Base-by-base conservation (phyloP, 2,797 vertebrate genomes). In the Anguilla pacifica region DNA sequence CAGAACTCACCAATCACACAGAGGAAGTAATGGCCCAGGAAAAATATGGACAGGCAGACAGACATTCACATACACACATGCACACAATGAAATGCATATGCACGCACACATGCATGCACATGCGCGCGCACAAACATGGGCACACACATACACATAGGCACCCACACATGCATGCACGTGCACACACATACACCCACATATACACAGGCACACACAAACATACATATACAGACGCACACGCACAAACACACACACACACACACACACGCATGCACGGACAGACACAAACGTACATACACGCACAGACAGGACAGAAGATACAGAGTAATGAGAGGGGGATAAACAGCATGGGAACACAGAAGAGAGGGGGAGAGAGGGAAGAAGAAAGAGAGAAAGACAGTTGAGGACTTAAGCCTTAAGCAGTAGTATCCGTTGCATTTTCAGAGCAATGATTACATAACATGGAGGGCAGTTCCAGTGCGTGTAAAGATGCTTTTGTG, bases 1-100 rank as follows among this genome's bases (percentile, higher is more conserved):
- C 89, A 90, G 92, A 96, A 99, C 98, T 99, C 98, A 99, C 98
- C 98, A 97, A 97, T 97, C 95, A 95, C 97, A 97, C 97, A 96
- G 97, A 96, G 96, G 97, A 97, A 98, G 97, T 95, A 96, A 96
- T 95, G 97, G 98, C 97, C 97, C 98, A 98, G 98, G 97, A 94
- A 95, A 95, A 93, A 94, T 95, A 96, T 95, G 88, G 94, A 89
- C 17, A 86, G 31, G n/a, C 74, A 43, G 35, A 79, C 13, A 77
- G 28, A 77, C 13, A 77, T 2, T 17, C 28, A 77, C 28, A 74
- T 10, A 35, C 28, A 74, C 59, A 64, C 17, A 64, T 22, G 22
- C 22, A n/a, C 39, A 43, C 39, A 43, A 43, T 43, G 39, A 43
- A n/a, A 19, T 64, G 59, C 59, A 64, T 22, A 19, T 4, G 10